A percentile compares a stretch with the other conserved stretches of the same genome.
phyloP scores from a whole-genome alignment of 2,113 vertebrate species.

The Heliornis fulica region DNA sequence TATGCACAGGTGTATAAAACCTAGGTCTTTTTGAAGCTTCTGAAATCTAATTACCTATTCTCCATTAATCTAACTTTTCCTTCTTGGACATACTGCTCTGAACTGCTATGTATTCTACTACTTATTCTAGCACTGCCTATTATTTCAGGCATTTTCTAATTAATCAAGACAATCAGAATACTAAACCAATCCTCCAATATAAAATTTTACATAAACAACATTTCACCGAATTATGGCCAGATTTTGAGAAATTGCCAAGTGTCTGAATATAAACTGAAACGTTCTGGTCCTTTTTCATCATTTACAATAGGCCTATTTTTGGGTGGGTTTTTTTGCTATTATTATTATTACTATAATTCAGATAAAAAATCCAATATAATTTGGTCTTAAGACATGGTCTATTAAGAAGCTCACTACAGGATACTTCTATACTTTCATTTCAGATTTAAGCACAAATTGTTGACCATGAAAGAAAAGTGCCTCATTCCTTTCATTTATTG shows the following conservation, averaged over 20 bases:
- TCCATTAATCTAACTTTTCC: not conserved
- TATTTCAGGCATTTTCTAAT: not conserved
- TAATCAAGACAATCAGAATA: not conserved
- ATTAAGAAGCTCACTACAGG: not conserved
- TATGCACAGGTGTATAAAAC: not conserved
- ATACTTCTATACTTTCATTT: not conserved
- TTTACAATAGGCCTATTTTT: not conserved
- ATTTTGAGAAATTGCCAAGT: not conserved
- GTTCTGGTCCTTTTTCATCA: not conserved
- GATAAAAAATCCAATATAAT: not conserved
- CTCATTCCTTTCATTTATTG: not conserved
- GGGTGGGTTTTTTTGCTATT: not conserved
- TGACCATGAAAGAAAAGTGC: not conserved
- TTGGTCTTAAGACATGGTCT: not conserved
- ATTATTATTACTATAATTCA: not conserved
- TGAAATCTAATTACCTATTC: not conserved
- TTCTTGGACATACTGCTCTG: not conserved
- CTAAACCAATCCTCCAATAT: not conserved
- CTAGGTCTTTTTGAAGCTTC: not conserved
- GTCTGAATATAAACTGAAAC: not conserved
- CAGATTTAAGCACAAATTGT: not conserved
- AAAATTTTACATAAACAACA: not conserved
- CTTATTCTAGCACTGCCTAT: not conserved
- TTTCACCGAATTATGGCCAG: not conserved
- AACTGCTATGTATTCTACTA: not conserved